Base-by-base conservation (phyloP, 2,797 vertebrate species). In the Fringilla coelebs region DNA sequence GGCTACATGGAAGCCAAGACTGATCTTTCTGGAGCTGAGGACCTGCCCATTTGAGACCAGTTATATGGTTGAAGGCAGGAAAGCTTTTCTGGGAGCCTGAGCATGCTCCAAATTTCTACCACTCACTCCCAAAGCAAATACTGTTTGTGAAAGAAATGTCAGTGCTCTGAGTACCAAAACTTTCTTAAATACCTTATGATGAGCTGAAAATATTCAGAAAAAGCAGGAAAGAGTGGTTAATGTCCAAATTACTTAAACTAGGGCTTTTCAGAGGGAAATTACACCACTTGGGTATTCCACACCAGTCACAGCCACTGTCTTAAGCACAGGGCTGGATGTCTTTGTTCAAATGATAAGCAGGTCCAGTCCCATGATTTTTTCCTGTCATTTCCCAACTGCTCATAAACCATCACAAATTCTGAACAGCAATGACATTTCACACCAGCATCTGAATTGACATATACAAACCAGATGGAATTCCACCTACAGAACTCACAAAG, bases 381-480 rank as follows among this genome's bases (percentile, higher is more conserved):
- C 4, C 85, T 90, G 61, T 93, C 72, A 73, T 54, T 95, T 92
- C 36, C 74, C 71, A 91, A 49, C 82, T 91, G 89, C 71, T 95
- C 51, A 52, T 46, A 93, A 93, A 28, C 54, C 38, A 45, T 70
- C 58, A 78, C 43, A 88, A 91, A 92, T 79, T 82, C 87, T 75
- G 77, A 94, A 67, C 73, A 94, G 66, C 78, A 75, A 80, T 70
- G 86, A 70, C 76, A 93, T 88, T 89, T 95, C 78, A 84, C 84
- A 75, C 73, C 38, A 77, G 51, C 60, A 80, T 71, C n/a, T 94
- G 82, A 57, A 84, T 36, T 91, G 82, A 89, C 41, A 79, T 92
- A 78, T 74, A 88, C 74, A 66, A 91, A 90, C 80, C 96, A 95
- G 95, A 95, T 95, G 96, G 95, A 90, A 93, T 79, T 89, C 95